Conservation (phyloP, 2,888 invertebrate genomes). For the Pseudoips prasinana region DNA sequence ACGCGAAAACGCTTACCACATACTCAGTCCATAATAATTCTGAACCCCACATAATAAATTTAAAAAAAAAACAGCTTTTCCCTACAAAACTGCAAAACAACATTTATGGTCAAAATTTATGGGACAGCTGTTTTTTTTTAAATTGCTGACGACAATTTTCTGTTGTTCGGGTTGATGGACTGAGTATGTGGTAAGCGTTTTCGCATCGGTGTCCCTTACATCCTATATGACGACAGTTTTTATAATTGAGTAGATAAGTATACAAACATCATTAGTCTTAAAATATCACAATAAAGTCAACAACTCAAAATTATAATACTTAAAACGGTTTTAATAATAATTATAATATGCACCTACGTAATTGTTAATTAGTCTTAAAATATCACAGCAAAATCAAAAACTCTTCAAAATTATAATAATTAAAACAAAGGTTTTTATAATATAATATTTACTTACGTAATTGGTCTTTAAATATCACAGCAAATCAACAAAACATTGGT, state of each 20-base stretch:
- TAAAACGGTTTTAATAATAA: conserved; percentile 9
- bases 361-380: conserved; percentile 13
- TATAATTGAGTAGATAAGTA: conserved; percentile 12
- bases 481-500: conserved; percentile 11
- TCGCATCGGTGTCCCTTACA: conserved; percentile 12
- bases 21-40: conserved; percentile 11
- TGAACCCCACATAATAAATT: conserved; percentile 13
- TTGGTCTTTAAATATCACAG: conserved; percentile 9
- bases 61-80: conserved; percentile 12
- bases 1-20: conserved; percentile 10
- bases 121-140: conserved; percentile 13
- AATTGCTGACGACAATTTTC: conserved; percentile 13
- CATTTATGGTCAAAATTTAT: conserved; percentile 13
- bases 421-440: conserved; percentile 10
- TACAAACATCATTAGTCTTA: conserved; percentile 11
- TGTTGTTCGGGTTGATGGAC: conserved; percentile 12
- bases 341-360: conserved; percentile 11
- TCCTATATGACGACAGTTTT: conserved; percentile 9
- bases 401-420: conserved; percentile 10
- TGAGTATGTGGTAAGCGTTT: conserved; percentile 12
- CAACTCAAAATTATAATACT: conserved; percentile 11
- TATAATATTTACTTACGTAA: conserved; percentile 9
- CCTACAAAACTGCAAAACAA: conserved; percentile 12
- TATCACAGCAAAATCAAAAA: conserved; percentile 13
- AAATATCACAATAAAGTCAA: conserved; percentile 13